Evolutionary conservation across 2,797 vertebrate genomes (phyloP).

Genomic region (Cephalopachus bancanus): DNA sequence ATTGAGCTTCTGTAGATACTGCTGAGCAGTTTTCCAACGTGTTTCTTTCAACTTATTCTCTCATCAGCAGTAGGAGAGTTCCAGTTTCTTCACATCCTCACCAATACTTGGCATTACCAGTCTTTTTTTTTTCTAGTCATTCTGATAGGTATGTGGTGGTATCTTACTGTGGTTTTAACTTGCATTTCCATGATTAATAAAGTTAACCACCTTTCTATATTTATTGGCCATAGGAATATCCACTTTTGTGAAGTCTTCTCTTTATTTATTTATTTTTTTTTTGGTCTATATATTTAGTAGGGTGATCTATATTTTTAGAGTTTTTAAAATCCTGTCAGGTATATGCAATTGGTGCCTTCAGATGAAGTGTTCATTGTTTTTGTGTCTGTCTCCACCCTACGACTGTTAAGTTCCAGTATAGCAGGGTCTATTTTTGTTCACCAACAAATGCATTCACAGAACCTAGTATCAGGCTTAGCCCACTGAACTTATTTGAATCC

Average conservation of each 20-base stretch:
- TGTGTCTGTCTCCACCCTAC: not conserved
- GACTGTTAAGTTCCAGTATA: not conserved
- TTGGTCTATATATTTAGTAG: not conserved
- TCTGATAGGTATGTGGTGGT: not conserved
- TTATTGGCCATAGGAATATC: not conserved
- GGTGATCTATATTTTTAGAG: not conserved
- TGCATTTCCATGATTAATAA: not conserved
- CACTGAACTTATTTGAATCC: not conserved
- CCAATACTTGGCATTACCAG: too few relatives aligned
- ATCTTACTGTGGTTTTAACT: not conserved
- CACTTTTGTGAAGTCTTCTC: not conserved
- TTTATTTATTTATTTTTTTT: not conserved
- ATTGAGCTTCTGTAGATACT: not conserved
- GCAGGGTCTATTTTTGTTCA: not conserved
- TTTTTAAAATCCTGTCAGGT: not conserved
- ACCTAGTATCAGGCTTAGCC: not conserved
- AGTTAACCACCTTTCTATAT: not conserved
- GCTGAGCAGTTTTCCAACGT: not conserved
- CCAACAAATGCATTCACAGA: not conserved
- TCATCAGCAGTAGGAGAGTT: too few relatives aligned
- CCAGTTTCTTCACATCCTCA: not conserved
- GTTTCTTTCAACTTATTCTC: not conserved
- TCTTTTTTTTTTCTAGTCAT: not conserved
- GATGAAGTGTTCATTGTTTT: not conserved
- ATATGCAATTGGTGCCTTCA: not conserved